Base-by-base conservation (phyloP, 2,888 invertebrate species). In the Ophioninae sp. region DNA sequence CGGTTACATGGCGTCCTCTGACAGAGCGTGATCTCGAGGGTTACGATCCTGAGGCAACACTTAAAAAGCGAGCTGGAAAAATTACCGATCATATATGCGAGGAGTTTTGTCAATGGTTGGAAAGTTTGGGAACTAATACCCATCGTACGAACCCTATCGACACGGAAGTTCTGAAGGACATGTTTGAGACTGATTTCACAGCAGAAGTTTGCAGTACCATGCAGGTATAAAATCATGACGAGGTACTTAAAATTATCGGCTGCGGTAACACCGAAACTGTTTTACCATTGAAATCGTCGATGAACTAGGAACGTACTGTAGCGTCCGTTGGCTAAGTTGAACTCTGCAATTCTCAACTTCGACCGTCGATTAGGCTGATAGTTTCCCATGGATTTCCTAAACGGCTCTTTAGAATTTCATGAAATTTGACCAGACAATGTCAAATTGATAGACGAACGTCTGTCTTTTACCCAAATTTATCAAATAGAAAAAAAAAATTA, bases 41-140 rank as follows among this genome's bases (percentile, higher is more conserved):
- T 39, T 92, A 91, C 86, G 90, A 92, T 83, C 90, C 92, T 2
- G 89, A 91, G 65, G 90, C 90, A n/a, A 91, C 89, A 23, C 86
- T 92, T 5, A 86, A 90, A 78, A 90, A 87, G 86, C 90, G 89
- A 51, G 90, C 91, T 6, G 86, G 89, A 7, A 89, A 88, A 71
- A 83, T 91, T 73, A 90, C 90, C 64, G 86, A 90, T 58, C 84
- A 82, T 79, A 95, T 95, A 84, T 94, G 94, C 7, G 90, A 91
- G 79, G 94, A 95, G 17, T 95, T 95, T 87, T 95, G 93, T 85
- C 93, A 94, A 0, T 95, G 95, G 95, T 93, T 94, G 92, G 91
- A 93, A 20, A 91, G 90, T 41, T 90, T 95, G 56, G 94, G 94
- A 3, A 94, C 94, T 5, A 94, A 93, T 69, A 91, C 93, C 0